Conservation (phyloP, 2,797 vertebrate species). For the Coccyzus lansbergi region DNA sequence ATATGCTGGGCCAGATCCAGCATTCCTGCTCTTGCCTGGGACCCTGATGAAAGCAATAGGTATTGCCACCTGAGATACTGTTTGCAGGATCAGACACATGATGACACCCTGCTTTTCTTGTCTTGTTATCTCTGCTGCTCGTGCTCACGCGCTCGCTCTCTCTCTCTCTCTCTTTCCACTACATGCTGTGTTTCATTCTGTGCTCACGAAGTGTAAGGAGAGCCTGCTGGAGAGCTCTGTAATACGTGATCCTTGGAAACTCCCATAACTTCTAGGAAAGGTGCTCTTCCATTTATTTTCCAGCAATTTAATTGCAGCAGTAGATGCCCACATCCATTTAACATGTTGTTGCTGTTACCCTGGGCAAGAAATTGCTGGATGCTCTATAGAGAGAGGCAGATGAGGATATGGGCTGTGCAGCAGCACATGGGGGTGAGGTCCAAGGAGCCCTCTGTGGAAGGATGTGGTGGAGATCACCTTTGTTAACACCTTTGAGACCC, state of each 20-base stretch:
- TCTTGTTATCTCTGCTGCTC: background rate
- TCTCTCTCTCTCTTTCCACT: background rate
- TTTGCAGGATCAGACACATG: background rate
- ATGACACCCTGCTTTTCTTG: conserved; percentile 31
- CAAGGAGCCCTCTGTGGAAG: background rate
- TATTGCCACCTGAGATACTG: background rate
- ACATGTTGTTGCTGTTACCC: background rate
- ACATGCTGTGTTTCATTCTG: background rate
- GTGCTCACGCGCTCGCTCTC: too few relatives aligned
- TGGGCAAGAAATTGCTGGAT: background rate
- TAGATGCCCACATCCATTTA: background rate
- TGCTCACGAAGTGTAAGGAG: background rate
- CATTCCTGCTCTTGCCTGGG: conserved; percentile 17
- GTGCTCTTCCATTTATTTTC: background rate
- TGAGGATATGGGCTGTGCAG: background rate
- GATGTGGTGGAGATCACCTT: background rate
- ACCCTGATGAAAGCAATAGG: conserved; percentile 47
- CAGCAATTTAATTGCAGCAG: background rate
- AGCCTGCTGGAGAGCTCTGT: background rate
- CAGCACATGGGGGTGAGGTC: accelerated
- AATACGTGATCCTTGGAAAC: background rate
- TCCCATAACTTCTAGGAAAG: background rate
- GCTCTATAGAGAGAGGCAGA: background rate
- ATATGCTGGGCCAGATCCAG: background rate
- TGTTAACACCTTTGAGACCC: background rate